Conservation (phyloP, 2,113 vertebrate species). For the Oophaga pumilio region DNA sequence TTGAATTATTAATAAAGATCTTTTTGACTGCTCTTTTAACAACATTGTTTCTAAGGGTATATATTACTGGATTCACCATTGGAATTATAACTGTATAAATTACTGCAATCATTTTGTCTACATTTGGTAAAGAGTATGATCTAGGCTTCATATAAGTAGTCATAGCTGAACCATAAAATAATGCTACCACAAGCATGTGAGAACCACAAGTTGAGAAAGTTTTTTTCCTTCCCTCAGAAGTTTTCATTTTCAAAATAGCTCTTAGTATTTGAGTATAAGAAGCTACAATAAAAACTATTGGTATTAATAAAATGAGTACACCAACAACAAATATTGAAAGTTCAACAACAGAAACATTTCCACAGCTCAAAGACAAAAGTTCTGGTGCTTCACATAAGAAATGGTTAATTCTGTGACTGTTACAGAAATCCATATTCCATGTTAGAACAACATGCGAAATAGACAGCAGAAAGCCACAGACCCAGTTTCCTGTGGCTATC, state of each 20-base stretch:
- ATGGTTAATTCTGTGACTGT: constrained; percentile 52
- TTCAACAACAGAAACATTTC: constrained; percentile 50
- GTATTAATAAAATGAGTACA: constrained; percentile 48
- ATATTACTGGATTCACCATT: constrained; percentile 60
- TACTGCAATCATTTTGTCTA: constrained; percentile 5
- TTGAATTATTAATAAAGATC: neutral
- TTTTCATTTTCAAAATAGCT: neutral
- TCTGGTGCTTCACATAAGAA: constrained; percentile 64
- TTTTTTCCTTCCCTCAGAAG: neutral
- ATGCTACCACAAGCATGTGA: neutral
- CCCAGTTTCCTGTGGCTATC: constrained; percentile 40
- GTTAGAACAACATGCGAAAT: constrained; percentile 59
- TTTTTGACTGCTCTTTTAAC: neutral
- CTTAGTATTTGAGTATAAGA: constrained; percentile 8
- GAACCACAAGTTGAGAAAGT: constrained; percentile 12
- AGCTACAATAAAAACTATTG: constrained; percentile 6
- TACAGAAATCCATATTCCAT: constrained; percentile 60
- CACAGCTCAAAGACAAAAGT: constrained; percentile 60
- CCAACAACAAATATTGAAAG: constrained; percentile 44
- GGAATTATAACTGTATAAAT: constrained; percentile 31
- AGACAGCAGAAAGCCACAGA: constrained; percentile 57
- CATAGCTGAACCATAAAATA: constrained; percentile 32
- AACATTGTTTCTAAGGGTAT: constrained; percentile 27
- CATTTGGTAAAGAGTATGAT: neutral
- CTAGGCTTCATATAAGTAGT: constrained; percentile 8